Conservation (phyloP, 1,140 invertebrate genomes). For the Colletes latitarsis region DNA sequence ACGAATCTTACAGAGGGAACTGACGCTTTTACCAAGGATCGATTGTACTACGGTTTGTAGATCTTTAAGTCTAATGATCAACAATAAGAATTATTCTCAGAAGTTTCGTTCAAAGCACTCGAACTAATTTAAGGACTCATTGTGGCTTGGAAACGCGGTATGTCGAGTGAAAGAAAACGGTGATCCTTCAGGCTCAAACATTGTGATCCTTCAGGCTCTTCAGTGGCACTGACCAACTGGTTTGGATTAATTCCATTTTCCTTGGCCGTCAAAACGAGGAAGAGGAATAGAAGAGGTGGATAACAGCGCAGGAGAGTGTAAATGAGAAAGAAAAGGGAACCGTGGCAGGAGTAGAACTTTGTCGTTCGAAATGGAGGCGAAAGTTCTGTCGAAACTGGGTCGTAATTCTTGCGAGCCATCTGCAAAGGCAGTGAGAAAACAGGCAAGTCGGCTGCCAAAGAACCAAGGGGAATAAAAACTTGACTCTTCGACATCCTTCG, state of each 20-base stretch:
- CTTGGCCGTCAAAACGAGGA: slow-evolving; percentile 3
- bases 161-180: slow-evolving; percentile 25
- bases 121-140: neutral
- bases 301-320: neutral
- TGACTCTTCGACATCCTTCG: slow-evolving; percentile 37
- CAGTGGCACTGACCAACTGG: slow-evolving; percentile 29
- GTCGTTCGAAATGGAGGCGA: slow-evolving; percentile 57
- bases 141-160: too few species aligned
- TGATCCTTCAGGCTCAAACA: too few species aligned
- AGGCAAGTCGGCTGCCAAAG: slow-evolving; percentile 32
- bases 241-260: slow-evolving; percentile 57
- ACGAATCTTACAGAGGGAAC: too few species aligned
- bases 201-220: slow-evolving; percentile 20
- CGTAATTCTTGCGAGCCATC: slow-evolving; percentile 59
- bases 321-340: slow-evolving; percentile 19
- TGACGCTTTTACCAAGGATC: too few species aligned
- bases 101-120: too few species aligned
- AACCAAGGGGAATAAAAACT: slow-evolving; percentile 40
- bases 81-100: too few species aligned
- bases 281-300: neutral
- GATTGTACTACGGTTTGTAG: too few species aligned
- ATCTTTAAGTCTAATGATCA: too few species aligned
- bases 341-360: slow-evolving; percentile 40
- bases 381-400: slow-evolving; percentile 59
- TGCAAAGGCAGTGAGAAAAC: slow-evolving; percentile 55